These are phyloP conservation scores for Agrilus mali DNA, from an alignment of 2,888 invertebrate species.

Conservation along the genomic window DNA sequence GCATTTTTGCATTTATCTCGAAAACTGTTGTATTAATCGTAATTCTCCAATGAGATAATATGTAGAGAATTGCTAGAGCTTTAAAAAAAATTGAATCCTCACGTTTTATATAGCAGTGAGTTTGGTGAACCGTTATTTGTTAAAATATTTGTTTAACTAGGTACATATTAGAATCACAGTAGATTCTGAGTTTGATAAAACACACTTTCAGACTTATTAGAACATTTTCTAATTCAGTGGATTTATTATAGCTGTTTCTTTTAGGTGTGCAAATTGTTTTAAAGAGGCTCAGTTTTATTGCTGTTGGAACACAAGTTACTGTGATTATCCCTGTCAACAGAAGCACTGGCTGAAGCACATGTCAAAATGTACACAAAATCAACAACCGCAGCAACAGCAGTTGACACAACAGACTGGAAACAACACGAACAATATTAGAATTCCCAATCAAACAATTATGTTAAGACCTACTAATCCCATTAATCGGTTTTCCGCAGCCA, in stretches of 20 bases:
- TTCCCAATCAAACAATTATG: conserved; percentile 4
- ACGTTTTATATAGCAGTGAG: too few species aligned
- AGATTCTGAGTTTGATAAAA: too few species aligned
- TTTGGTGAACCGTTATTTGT: too few species aligned
- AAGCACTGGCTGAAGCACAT: conserved; percentile 75
- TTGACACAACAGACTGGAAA: conserved; percentile 7
- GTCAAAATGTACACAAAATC: conserved; percentile 41
- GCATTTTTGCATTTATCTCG: too few species aligned
- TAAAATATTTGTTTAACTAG: too few species aligned
- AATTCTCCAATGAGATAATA: too few species aligned
- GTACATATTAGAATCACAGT: too few species aligned
- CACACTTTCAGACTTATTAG: too few species aligned
- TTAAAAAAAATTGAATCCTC: too few species aligned
- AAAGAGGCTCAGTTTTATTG: conserved; percentile 87
- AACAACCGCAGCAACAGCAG: conserved; percentile 10
- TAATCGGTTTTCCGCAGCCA: too few species aligned
- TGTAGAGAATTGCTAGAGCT: too few species aligned
- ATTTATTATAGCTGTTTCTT: not conserved
- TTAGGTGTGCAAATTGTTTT: conserved; percentile 69
- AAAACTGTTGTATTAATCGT: too few species aligned
- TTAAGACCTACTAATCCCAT: not conserved
- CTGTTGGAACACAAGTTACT: conserved; percentile 94
- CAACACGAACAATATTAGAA: conserved; percentile 1
- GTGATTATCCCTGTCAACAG: conserved; percentile 79
- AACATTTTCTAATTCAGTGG: not conserved